These are phyloP conservation scores for Eulemur rubriventer DNA, from an alignment of 2,797 vertebrate genomes.

Conservation along the genomic window DNA sequence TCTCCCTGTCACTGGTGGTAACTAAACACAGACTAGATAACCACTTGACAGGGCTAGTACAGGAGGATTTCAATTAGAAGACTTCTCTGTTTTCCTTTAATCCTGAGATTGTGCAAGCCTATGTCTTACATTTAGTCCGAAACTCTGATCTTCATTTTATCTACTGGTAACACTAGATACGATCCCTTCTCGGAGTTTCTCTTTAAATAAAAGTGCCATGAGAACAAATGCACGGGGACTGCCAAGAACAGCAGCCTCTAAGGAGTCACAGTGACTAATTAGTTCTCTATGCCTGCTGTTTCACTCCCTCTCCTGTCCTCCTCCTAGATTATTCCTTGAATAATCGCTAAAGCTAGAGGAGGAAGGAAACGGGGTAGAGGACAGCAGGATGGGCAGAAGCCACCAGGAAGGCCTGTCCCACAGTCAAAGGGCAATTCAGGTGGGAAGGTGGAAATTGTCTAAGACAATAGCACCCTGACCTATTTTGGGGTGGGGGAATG, in stretches of 20 bases:
- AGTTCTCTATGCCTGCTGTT: not conserved
- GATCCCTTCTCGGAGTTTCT: not conserved
- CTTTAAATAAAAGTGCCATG: not conserved
- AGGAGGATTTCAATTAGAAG: not conserved
- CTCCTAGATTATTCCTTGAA: not conserved
- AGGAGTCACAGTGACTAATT: not conserved
- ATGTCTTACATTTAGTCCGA: not conserved
- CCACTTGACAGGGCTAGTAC: not conserved
- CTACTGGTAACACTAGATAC: not conserved
- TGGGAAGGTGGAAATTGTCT: not conserved
- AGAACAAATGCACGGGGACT: slow-evolving; percentile 25
- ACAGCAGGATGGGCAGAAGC: not conserved
- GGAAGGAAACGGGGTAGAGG: not conserved
- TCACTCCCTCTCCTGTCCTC: not conserved
- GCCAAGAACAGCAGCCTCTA: not conserved
- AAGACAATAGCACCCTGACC: not conserved
- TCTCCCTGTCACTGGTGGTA: not conserved
- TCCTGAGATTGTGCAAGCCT: not conserved
- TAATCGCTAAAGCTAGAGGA: not conserved
- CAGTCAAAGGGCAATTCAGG: not conserved
- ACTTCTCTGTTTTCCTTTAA: not conserved
- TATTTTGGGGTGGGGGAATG: not conserved
- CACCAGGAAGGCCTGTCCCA: not conserved
- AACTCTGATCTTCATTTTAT: not conserved
- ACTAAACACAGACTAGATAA: not conserved